Evolutionary conservation across 2,797 vertebrate species (phyloP).

Genomic region (Siniperca undulata): DNA sequence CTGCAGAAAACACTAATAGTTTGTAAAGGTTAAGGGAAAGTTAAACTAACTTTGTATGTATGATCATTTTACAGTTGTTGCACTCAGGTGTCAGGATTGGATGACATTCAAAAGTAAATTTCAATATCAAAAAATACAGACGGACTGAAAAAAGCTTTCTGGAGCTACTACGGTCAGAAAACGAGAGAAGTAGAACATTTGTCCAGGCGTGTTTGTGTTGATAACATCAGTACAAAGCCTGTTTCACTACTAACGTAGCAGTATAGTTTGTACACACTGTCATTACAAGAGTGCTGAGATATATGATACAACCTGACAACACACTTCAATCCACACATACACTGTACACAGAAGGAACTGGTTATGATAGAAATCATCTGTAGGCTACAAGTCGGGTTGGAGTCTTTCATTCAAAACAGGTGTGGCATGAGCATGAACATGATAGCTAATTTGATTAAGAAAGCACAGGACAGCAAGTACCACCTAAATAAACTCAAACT

Average conservation of each 20-base stretch:
- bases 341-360: background rate
- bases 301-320: slow-evolving; percentile 14
- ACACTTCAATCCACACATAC: slow-evolving; percentile 8
- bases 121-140: background rate
- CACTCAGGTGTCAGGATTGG: background rate
- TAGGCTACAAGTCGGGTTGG: background rate
- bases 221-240: slow-evolving; percentile 49
- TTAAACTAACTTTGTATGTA: background rate
- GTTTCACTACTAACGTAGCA: slow-evolving; percentile 36
- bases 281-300: slow-evolving; percentile 7
- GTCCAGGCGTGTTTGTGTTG: slow-evolving; percentile 8
- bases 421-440: slow-evolving; percentile 1
- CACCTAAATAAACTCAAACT: background rate
- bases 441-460: slow-evolving; percentile 43
- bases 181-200: slow-evolving; percentile 9
- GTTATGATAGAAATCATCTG: background rate
- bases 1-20: too few species aligned
- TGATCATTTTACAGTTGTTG: background rate
- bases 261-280: slow-evolving; percentile 1
- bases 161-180: background rate
- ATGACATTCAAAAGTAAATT: background rate
- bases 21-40: background rate
- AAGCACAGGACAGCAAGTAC: slow-evolving; percentile 9
- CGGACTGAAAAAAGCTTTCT: background rate
- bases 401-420: slow-evolving; percentile 33